phyloP scores from a whole-genome alignment of 1,140 invertebrate genomes.

The Cherax quadricarinatus region DNA sequence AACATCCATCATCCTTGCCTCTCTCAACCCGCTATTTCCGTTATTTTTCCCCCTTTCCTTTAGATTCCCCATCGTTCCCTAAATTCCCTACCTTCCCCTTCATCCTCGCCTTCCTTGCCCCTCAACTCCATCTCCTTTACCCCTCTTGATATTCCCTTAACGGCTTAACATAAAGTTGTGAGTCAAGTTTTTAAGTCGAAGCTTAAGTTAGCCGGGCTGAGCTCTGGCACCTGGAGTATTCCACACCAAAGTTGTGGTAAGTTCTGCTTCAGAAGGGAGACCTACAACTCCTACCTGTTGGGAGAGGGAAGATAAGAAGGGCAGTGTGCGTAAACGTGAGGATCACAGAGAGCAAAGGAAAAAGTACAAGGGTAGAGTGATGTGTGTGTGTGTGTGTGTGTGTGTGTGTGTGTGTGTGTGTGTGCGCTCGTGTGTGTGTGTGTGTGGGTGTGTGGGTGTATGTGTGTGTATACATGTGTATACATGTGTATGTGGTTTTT shows the following conservation, averaged over 20 bases:
- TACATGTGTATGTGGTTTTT: no score
- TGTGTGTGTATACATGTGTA: no score
- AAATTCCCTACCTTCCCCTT: neutral
- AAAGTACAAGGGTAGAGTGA: no score
- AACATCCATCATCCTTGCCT: neutral
- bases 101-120: neutral
- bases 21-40: neutral
- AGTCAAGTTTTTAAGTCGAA: constrained; percentile 15
- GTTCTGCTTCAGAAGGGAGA: no score
- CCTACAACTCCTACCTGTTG: no score
- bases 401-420: no score
- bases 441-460: no score
- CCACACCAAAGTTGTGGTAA: neutral
- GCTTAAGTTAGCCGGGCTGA: neutral
- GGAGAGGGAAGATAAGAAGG: no score
- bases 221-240: neutral
- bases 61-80: neutral
- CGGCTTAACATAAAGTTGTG: constrained; percentile 1
- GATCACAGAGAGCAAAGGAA: no score
- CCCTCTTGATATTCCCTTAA: neutral
- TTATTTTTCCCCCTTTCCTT: neutral
- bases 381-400: no score
- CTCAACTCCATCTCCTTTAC: neutral
- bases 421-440: no score
- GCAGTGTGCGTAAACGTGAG: no score